Conservation (phyloP, 2,113 vertebrate species). For the Esox niger region DNA sequence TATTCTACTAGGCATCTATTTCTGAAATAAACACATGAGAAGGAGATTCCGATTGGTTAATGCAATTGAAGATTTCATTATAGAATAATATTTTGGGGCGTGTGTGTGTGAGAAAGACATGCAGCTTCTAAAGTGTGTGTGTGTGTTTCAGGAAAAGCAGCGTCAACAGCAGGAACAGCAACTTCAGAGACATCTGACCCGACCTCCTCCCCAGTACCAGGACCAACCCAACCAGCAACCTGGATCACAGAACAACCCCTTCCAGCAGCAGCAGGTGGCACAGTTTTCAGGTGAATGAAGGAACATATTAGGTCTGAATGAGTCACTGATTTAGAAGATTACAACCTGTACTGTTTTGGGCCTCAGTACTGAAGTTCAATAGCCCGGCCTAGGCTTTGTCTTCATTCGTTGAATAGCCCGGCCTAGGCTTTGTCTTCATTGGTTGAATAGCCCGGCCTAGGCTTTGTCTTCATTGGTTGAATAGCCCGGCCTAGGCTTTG, state of each 20-base stretch:
- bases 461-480: no score
- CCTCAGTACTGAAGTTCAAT: no score
- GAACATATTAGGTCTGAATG: no score
- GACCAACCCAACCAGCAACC: slow-evolving; percentile 74
- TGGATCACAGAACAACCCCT: slow-evolving; percentile 80
- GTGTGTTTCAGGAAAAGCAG: slow-evolving; percentile 83
- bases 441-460: no score
- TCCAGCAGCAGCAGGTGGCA: slow-evolving; percentile 79
- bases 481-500: no score
- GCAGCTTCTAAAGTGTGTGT: not conserved
- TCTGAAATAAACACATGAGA: not conserved
- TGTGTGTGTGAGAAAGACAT: slow-evolving; percentile 2
- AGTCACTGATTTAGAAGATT: no score
- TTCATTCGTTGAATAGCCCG: no score
- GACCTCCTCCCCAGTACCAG: slow-evolving; percentile 94
- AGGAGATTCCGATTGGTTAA: not conserved
- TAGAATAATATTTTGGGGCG: no score
- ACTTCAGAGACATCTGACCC: slow-evolving; percentile 89
- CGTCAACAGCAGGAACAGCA: slow-evolving; percentile 88
- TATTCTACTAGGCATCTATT: not conserved
- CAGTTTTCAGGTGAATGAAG: slow-evolving; percentile 85
- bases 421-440: no score
- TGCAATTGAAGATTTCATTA: no score
- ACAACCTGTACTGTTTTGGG: no score
- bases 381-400: no score